phyloP scores from a whole-genome alignment of 2,888 invertebrate genomes.

The Argyresthia goedartella region DNA sequence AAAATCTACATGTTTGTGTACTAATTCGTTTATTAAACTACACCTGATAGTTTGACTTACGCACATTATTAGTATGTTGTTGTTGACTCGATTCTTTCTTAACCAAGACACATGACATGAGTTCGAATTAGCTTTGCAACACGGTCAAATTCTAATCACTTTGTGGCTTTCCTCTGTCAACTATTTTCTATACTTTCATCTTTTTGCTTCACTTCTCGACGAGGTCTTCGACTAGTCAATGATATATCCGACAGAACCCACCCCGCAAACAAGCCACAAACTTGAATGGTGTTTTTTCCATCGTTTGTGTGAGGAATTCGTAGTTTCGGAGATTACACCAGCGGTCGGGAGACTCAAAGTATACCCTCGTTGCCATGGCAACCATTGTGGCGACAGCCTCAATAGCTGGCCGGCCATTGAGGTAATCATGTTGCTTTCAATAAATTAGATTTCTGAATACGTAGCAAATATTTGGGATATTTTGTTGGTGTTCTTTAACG shows the following conservation, averaged over 20 bases:
- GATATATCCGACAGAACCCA: neutral
- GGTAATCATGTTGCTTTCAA: conserved; percentile 1
- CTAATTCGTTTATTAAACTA: neutral
- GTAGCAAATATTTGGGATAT: conserved; percentile 3
- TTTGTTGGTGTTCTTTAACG: neutral
- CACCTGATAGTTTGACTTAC: neutral
- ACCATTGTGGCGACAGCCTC: conserved; percentile 17
- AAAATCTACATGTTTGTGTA: neutral
- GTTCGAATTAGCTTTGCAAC: too few species aligned
- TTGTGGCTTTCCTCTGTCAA: too few species aligned
- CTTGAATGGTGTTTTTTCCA: conserved; percentile 25
- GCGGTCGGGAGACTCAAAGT: conserved; percentile 20
- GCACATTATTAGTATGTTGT: too few species aligned
- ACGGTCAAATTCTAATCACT: too few species aligned
- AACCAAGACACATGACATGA: too few species aligned
- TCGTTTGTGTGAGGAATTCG: conserved; percentile 57
- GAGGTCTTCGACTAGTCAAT: too few species aligned
- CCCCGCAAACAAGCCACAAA: conserved; percentile 8
- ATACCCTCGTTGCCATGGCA: conserved; percentile 13
- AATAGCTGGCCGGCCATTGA: neutral
- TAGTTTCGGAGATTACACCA: conserved; percentile 45
- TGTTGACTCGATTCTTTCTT: too few species aligned
- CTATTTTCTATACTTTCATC: too few species aligned
- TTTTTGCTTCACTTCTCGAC: too few species aligned
- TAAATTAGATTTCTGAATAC: neutral